Evolutionary conservation across 2,113 vertebrate species (phyloP).

Genomic region (Gallinago jamesoni): DNA sequence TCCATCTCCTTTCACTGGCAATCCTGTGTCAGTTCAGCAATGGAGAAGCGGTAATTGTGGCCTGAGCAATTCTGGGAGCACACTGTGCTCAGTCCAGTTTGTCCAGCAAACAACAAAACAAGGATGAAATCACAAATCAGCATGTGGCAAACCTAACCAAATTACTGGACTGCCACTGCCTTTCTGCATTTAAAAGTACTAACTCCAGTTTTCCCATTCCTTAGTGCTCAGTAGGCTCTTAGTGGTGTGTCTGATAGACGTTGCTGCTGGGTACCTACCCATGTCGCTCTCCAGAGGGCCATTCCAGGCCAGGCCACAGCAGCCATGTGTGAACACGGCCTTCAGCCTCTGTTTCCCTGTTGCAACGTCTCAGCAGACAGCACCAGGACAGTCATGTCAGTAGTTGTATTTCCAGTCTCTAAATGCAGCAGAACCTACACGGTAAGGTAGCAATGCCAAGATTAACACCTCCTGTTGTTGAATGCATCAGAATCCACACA

Average conservation of each 20-base stretch:
- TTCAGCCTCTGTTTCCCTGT: background rate
- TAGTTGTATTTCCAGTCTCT: background rate
- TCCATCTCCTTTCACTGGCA: background rate
- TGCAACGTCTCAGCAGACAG: background rate
- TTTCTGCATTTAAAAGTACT: background rate
- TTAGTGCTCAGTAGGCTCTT: background rate
- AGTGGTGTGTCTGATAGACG: background rate
- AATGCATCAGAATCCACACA: background rate
- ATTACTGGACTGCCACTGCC: background rate
- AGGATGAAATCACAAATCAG: background rate
- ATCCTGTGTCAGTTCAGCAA: background rate
- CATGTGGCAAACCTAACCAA: background rate
- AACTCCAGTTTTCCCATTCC: background rate
- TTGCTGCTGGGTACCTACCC: background rate
- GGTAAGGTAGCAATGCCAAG: conserved; percentile 3
- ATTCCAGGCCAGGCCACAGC: background rate
- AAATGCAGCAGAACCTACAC: conserved; percentile 17
- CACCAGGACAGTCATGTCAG: background rate
- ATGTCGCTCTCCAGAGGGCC: background rate
- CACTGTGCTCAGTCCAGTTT: background rate
- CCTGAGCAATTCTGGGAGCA: background rate
- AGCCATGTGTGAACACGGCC: background rate
- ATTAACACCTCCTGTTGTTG: conserved; percentile 31
- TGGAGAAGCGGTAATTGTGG: background rate
- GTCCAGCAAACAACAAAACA: background rate